Percentiles rank a stretch among this genome's conserved stretches.
Evolutionary conservation across 2,113 vertebrate species (phyloP).

Genomic region (Puntigrus tetrazona): DNA sequence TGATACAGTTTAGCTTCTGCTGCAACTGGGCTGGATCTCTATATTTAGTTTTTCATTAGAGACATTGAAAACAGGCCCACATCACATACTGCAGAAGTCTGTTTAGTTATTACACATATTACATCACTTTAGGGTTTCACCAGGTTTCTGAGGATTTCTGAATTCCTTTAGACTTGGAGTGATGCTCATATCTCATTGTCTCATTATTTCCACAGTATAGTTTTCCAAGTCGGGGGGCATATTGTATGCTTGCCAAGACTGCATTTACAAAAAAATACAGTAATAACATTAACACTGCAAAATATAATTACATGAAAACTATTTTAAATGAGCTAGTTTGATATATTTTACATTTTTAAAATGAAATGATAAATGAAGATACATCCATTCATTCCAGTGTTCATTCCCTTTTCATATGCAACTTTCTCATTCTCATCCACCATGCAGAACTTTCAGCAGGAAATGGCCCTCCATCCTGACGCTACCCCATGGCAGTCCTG

Average conservation of each 20-base stretch:
- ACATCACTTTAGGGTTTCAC: no score
- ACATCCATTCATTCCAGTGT: no score
- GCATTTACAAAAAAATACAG: no score
- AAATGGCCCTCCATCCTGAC: slow-evolving; percentile 89
- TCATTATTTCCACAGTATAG: not conserved
- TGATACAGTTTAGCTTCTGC: slow-evolving; percentile 17
- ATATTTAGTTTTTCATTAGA: slow-evolving; percentile 14
- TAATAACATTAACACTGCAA: no score
- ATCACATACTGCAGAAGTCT: not conserved
- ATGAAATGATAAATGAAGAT: no score
- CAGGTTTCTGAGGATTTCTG: not conserved
- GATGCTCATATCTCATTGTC: not conserved
- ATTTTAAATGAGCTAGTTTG: no score
- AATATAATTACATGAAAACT: no score
- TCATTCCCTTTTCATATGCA: not conserved
- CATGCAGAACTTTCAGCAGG: slow-evolving; percentile 87
- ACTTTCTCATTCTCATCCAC: slow-evolving; percentile 1
- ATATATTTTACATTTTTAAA: no score
- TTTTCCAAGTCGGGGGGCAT: not conserved
- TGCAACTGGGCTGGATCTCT: not conserved
- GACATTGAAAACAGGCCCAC: not conserved
- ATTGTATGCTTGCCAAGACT: no score
- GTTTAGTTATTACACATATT: not conserved
- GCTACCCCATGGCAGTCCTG: slow-evolving; percentile 87
- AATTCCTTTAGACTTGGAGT: not conserved